Evolutionary conservation across 2,113 vertebrate genomes (phyloP).

Genomic region (Platysteira castanea): DNA sequence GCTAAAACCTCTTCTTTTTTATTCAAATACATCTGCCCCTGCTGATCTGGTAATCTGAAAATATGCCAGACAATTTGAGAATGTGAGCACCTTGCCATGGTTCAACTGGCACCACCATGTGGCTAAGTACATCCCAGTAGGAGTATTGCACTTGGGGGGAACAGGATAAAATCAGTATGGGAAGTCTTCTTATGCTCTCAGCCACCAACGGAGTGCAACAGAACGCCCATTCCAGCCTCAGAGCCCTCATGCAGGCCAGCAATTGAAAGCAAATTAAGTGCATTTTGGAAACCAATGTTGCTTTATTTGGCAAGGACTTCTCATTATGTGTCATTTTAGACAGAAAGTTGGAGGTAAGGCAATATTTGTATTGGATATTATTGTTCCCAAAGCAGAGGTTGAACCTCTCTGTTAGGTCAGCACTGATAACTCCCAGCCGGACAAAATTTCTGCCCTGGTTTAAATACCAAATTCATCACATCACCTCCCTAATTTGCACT

Average conservation of each 20-base stretch:
- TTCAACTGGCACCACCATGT: background rate
- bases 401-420: background rate
- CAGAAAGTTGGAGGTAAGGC: background rate
- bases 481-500: background rate
- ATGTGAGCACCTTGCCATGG: background rate
- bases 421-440: background rate
- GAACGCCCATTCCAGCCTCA: background rate
- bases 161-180: background rate
- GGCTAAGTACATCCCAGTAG: background rate
- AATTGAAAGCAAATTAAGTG: constrained; percentile 1
- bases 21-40: background rate
- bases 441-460: background rate
- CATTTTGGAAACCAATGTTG: constrained; percentile 3
- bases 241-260: background rate
- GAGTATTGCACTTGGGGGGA: background rate
- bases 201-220: background rate
- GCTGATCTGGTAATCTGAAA: background rate
- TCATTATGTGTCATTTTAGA: constrained; percentile 2
- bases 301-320: constrained; percentile 31
- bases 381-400: background rate
- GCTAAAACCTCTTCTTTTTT: background rate
- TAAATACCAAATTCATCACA: constrained; percentile 1
- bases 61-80: background rate
- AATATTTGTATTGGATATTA: background rate
- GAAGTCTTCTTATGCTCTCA: background rate